Conservation (phyloP, 2,113 vertebrate genomes). For the Scolopax mira region DNA sequence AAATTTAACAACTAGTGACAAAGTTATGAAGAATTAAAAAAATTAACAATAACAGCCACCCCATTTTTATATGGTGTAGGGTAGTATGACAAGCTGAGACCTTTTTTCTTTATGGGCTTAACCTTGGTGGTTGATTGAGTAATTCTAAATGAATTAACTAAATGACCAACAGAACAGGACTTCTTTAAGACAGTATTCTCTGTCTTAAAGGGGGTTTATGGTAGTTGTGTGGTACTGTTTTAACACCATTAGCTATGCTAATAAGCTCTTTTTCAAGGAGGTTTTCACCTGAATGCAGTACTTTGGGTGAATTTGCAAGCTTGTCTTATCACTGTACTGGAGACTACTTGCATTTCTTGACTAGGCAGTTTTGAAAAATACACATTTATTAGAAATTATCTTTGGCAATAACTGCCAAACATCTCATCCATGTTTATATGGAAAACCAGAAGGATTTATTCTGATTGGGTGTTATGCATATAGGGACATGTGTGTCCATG, state of each 20-base stretch:
- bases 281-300: background rate
- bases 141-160: background rate
- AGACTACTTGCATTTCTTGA: background rate
- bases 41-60: background rate
- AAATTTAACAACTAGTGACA: background rate
- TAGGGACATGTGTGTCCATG: background rate
- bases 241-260: background rate
- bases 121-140: background rate
- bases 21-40: background rate
- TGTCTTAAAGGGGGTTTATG: background rate
- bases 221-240: background rate
- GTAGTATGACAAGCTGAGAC: background rate
- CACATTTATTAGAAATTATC: background rate
- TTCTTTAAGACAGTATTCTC: background rate
- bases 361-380: background rate
- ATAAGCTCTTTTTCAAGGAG: background rate
- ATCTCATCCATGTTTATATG: background rate
- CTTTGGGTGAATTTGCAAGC: background rate
- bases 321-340: background rate
- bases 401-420: background rate
- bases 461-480: background rate
- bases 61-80: background rate
- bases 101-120: background rate
- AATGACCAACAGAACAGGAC: background rate
- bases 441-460: background rate